These are phyloP conservation scores for Turdus rufiventris DNA, from an alignment of 2,113 vertebrate species.

Conservation along the genomic window DNA sequence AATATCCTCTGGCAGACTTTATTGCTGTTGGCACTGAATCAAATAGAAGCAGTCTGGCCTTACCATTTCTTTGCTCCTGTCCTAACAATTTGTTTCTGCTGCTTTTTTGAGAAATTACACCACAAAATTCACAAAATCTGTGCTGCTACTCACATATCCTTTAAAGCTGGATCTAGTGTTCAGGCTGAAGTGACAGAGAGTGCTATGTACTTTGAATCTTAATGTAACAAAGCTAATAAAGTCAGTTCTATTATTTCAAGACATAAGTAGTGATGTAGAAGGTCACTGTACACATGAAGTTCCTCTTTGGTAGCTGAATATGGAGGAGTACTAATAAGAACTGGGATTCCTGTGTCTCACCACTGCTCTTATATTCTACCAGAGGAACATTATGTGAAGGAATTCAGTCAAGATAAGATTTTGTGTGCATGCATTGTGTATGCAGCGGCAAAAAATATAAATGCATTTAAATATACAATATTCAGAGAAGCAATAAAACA, in stretches of 20 bases:
- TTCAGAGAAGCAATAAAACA: neutral
- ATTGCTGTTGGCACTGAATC: neutral
- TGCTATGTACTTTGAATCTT: neutral
- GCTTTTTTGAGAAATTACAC: neutral
- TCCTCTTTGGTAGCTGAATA: neutral
- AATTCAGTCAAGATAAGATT: neutral
- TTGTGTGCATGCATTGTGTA: neutral
- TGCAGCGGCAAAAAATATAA: neutral
- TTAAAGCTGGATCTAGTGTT: neutral
- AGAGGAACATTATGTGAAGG: constrained; percentile 9
- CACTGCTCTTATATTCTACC: neutral
- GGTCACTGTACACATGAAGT: neutral
- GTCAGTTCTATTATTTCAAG: neutral
- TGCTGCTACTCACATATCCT: neutral
- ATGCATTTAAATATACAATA: neutral
- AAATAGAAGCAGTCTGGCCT: neutral
- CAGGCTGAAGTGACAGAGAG: neutral
- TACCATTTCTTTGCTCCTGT: neutral
- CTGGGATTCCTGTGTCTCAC: neutral
- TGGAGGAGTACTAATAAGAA: neutral
- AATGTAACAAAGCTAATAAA: neutral
- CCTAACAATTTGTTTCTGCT: neutral
- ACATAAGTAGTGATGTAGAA: neutral
- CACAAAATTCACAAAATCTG: neutral
- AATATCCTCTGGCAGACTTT: neutral